Conservation (phyloP, 2,113 vertebrate genomes). For the Heloderma charlesbogerti region DNA sequence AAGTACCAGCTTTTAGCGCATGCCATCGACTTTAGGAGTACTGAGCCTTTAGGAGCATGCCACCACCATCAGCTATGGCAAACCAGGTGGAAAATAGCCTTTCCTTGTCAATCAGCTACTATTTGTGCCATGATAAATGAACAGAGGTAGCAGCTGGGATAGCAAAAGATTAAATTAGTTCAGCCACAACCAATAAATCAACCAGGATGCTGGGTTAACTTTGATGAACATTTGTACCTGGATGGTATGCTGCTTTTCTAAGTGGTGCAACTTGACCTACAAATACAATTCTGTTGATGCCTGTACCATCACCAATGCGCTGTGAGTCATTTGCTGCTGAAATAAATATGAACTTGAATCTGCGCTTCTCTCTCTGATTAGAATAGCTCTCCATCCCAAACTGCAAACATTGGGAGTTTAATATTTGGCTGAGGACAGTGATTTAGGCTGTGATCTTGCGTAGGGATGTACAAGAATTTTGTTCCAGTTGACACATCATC, state of each 20-base stretch:
- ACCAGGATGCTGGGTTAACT: background rate
- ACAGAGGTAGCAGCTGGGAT: background rate
- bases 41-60: no score
- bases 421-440: background rate
- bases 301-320: background rate
- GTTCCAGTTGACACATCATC: no score
- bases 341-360: background rate
- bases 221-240: background rate
- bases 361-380: background rate
- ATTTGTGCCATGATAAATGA: background rate
- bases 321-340: background rate
- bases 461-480: no score
- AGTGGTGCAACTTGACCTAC: background rate
- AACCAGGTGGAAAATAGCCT: no score
- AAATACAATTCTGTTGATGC: background rate
- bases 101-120: no score
- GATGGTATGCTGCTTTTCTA: background rate
- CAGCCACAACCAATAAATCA: background rate
- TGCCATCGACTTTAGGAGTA: no score
- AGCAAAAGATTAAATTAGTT: background rate
- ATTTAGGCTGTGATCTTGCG: background rate
- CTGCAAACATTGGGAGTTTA: background rate
- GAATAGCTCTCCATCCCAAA: background rate
- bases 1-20: no score
- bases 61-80: no score